A percentile compares a stretch with the other conserved stretches of the same genome.
These are phyloP conservation scores for Andrena flavipes DNA, from an alignment of 2,888 invertebrate species.

Conservation along the genomic window DNA sequence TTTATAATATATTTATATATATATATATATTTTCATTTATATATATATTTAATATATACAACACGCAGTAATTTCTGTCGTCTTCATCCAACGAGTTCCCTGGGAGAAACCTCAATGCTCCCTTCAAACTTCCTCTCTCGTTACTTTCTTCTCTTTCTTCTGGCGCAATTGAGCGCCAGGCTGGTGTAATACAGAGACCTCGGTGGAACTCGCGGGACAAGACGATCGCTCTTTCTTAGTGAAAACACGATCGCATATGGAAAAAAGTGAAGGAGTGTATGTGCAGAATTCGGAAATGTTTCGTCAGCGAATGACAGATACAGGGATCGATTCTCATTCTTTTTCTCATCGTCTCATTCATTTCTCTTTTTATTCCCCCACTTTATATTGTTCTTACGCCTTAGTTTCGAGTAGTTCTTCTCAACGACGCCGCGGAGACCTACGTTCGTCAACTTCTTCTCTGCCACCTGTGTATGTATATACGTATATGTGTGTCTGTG, in stretches of 20 bases:
- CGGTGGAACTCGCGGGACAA: conserved; percentile 56
- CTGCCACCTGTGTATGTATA: not conserved
- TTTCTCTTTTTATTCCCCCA: not conserved
- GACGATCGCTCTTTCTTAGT: conserved; percentile 68
- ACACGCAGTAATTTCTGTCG: conserved; percentile 78
- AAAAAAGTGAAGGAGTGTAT: conserved; percentile 68
- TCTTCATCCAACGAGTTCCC: conserved; percentile 59
- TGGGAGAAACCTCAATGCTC: not conserved
- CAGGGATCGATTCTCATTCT: conserved; percentile 50
- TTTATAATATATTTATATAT: conserved; percentile 81
- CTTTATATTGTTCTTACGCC: not conserved
- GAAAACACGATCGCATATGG: conserved; percentile 71
- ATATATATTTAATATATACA: conserved; percentile 82
- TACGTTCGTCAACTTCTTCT: conserved; percentile 44
- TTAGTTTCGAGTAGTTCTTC: conserved; percentile 11
- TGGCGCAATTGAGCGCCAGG: not conserved
- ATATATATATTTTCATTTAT: conserved; percentile 75
- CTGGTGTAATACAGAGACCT: not conserved
- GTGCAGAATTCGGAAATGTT: conserved; percentile 74
- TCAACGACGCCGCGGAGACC: conserved; percentile 60
- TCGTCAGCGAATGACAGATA: conserved; percentile 61
- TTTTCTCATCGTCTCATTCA: conserved; percentile 4
- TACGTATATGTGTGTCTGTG: conserved; percentile 8
- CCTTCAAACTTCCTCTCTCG: conserved; percentile 12
- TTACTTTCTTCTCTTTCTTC: conserved; percentile 14